Evolutionary conservation across 2,113 vertebrate genomes (phyloP).

Genomic region (Erythrocercus mccallii): DNA sequence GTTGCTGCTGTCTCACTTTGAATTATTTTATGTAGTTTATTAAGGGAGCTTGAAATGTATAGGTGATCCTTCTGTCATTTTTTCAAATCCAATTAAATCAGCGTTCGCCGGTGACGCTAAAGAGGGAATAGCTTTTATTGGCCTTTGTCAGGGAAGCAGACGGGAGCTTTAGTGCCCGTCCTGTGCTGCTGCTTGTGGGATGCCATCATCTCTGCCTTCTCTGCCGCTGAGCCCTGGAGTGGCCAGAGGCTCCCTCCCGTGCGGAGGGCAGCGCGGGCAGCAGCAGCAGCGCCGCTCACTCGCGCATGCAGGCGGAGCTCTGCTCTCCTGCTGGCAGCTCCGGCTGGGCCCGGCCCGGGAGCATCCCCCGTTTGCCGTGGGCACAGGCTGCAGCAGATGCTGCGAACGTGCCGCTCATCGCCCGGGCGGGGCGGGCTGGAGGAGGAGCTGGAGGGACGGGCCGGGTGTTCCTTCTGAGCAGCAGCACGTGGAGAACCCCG

Average conservation of each 20-base stretch:
- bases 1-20: not conserved
- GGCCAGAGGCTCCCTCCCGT: not conserved
- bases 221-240: not conserved
- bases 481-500: fast-evolving
- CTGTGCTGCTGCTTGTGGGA: not conserved
- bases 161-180: not conserved
- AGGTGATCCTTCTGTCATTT: not conserved
- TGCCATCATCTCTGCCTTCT: not conserved
- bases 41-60: not conserved
- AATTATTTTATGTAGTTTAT: not conserved
- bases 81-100: not conserved
- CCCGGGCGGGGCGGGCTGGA: not conserved
- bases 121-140: not conserved
- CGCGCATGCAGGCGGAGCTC: not conserved
- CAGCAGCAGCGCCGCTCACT: not conserved
- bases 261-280: too few relatives aligned
- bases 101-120: not conserved
- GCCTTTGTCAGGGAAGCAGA: not conserved
- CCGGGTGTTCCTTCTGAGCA: not conserved
- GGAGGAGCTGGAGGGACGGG: not conserved
- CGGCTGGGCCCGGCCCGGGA: not conserved
- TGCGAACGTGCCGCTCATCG: fast-evolving
- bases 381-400: not conserved
- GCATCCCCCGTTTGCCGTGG: fast-evolving
- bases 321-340: not conserved